Base-by-base conservation (phyloP, 1,140 invertebrate species). In the Rhagoletis pomonella region DNA sequence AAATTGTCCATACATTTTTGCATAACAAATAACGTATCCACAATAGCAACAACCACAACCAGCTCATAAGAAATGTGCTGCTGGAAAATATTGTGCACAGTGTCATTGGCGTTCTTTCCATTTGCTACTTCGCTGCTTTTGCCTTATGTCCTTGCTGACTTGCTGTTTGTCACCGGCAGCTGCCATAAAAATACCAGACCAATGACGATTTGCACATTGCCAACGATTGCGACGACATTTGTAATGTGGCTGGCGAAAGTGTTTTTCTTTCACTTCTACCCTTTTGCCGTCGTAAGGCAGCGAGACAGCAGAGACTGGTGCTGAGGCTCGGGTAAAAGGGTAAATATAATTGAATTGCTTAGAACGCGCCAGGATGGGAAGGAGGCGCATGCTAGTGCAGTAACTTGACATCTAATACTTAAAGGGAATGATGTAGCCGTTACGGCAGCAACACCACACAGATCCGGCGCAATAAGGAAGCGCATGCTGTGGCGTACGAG, bases 141-240 rank as follows among this genome's bases (percentile, higher is more conserved):
- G 50, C 50, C 50, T 55, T 55, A 55, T 55, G 50, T 55, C 10
- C 17, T 19, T 17, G 47, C 14, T 55, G 42, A 39, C 47, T 50
- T 19, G 73, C 73, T n/a, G 73, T 81, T 81, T 81, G 73, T 81
- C 73, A 81, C 73, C 17, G 73, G 47, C 73, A 81, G 73, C 73
- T 81, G 73, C 73, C 47, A 81, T 81, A 81, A 81, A 81, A 81
- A 81, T 81, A 81, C 73, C 50, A 81, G 47, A 81, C 73, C 73
- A 81, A 81, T 81, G 73, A 81, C 73, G 44, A 81, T 81, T 55
- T 50, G 47, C 14, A 81, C 73, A 81, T 58, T 81, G 44, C 73
- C 73, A 58, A 81, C 47, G 44, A 81, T 58, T 81, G 73, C 73
- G 73, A 81, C 47, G 47, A 81, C 73, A 81, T 81, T 81, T 81